Conservation (phyloP, 1,140 invertebrate genomes). For the Nylanderia fulva region DNA sequence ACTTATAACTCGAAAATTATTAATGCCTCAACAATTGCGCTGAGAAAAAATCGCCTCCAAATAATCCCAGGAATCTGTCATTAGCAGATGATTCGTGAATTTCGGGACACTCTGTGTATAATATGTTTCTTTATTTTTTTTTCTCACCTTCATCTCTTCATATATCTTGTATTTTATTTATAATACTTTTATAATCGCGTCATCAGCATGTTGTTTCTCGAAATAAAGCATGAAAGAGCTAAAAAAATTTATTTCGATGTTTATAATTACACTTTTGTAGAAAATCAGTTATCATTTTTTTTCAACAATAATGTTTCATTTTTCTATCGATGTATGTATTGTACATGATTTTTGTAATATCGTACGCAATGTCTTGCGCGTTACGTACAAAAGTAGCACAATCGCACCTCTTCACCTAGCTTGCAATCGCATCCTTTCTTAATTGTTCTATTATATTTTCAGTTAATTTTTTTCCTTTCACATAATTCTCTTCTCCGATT, state of each 20-base stretch:
- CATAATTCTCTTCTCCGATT: not conserved
- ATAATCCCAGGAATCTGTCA: too few relatives aligned
- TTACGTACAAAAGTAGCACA: constrained; percentile 1
- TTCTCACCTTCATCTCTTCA: not conserved
- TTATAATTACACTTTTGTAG: not conserved
- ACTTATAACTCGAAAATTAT: too few relatives aligned
- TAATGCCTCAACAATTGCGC: too few relatives aligned
- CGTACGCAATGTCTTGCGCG: not conserved
- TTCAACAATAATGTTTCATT: not conserved
- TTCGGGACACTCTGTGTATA: too few relatives aligned
- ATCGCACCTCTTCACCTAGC: not conserved
- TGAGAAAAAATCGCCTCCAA: too few relatives aligned
- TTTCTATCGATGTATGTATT: not conserved
- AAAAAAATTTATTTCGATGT: not conserved
- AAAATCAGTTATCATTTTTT: not conserved
- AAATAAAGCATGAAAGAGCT: constrained; percentile 13
- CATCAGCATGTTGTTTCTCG: constrained; percentile 15
- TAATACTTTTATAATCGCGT: not conserved
- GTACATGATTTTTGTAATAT: not conserved
- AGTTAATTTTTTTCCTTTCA: too few relatives aligned
- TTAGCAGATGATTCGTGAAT: too few relatives aligned
- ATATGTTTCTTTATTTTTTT: too few relatives aligned
- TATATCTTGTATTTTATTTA: not conserved
- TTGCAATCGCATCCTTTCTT: not conserved
- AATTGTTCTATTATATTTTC: constrained; percentile 10